A percentile compares a stretch with the other conserved stretches of the same genome.
Conservation (phyloP, 2,113 vertebrate species). For the Furnarius figulus region DNA sequence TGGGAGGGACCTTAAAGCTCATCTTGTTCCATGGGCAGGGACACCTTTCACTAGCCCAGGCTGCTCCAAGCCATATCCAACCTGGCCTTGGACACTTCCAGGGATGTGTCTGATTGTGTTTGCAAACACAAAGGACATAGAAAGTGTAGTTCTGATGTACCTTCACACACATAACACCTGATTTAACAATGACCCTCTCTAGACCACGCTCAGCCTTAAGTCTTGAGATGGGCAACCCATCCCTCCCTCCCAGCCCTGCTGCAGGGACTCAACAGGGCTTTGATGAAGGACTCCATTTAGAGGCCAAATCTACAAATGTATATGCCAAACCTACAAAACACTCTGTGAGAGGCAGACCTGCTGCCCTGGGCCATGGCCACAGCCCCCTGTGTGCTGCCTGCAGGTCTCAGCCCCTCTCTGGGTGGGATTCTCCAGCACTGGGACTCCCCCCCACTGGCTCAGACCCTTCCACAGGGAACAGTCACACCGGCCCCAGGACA, state of each 20-base stretch:
- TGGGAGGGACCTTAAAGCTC: neutral
- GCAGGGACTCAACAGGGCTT: too few relatives aligned
- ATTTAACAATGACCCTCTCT: neutral
- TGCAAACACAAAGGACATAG: neutral
- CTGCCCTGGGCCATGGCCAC: neutral
- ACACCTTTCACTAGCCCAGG: neutral
- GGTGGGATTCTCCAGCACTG: neutral
- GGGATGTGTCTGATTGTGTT: neutral
- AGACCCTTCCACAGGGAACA: neutral
- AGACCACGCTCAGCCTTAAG: neutral
- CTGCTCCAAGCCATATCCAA: accelerated
- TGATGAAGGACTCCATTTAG: neutral
- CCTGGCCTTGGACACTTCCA: neutral
- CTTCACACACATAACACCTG: accelerated
- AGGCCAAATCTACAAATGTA: neutral
- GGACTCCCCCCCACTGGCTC: neutral
- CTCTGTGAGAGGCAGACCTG: neutral
- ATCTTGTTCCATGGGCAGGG: neutral
- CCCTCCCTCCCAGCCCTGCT: neutral
- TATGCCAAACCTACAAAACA: neutral
- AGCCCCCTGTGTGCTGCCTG: neutral
- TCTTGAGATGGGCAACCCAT: neutral
- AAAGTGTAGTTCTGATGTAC: neutral
- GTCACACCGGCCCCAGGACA: neutral
- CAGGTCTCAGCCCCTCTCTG: neutral